Evolutionary conservation across 1,140 invertebrate genomes (phyloP).

Genomic region (Lethrus apterus): DNA sequence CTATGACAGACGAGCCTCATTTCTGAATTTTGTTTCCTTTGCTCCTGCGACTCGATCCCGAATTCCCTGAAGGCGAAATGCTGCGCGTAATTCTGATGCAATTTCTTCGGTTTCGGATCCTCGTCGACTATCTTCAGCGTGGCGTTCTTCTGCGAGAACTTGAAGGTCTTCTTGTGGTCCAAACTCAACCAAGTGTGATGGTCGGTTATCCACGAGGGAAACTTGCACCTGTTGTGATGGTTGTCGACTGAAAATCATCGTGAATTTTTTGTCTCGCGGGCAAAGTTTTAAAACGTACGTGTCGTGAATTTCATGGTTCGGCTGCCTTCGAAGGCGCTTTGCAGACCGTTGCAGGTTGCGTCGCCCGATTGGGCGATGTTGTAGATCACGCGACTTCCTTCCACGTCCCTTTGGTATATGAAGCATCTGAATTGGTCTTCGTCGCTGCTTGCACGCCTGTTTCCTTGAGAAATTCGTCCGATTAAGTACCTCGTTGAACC

Average conservation of each 20-base stretch:
- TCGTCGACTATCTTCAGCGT: conserved; percentile 54
- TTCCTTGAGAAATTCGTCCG: conserved; percentile 51
- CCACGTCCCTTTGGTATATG: conserved; percentile 47
- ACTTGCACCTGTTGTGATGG: conserved; percentile 59
- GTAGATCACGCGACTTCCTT: conserved; percentile 45
- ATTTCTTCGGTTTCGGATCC: conserved; percentile 31
- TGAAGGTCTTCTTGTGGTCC: conserved; percentile 64
- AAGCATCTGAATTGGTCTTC: conserved; percentile 63
- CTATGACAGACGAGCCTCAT: conserved; percentile 60
- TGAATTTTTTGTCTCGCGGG: background rate
- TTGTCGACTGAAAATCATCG: conserved; percentile 44
- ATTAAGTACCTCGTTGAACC: conserved; percentile 74
- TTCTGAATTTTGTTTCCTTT: conserved; percentile 41
- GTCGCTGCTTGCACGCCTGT: conserved; percentile 46
- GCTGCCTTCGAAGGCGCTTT: conserved; percentile 55
- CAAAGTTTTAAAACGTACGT: conserved; percentile 40
- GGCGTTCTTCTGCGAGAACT: conserved; percentile 66
- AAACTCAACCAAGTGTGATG: conserved; percentile 73
- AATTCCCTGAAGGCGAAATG: conserved; percentile 34
- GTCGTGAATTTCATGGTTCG: conserved; percentile 55
- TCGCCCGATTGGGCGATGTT: conserved; percentile 72
- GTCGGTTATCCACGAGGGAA: conserved; percentile 66
- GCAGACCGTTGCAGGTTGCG: conserved; percentile 70
- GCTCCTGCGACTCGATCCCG: conserved; percentile 43
- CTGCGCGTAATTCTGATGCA: conserved; percentile 26